Evolutionary conservation across 2,888 invertebrate species (phyloP), one percentile per base, ranked within the genome.

Genomic region (Piscicola geometra): DNA sequence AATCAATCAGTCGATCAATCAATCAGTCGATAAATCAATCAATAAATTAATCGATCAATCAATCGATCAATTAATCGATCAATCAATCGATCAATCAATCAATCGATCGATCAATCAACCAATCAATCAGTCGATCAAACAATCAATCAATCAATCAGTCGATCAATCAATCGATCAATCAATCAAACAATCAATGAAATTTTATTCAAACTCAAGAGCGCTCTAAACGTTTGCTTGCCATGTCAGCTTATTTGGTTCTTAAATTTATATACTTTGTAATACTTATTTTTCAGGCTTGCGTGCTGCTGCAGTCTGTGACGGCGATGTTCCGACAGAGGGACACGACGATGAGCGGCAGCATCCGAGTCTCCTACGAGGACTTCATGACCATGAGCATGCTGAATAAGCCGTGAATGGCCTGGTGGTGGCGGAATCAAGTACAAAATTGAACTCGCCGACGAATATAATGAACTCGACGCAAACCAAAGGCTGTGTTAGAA

Each of bases 281-380:
- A n/a, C n/a, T n/a, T n/a, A n/a, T n/a, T n/a, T n/a, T n/a, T n/a
- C 60, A 56, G 60, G 85, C 91, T 15, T 93, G 93, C 84, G 91
- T 94, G 18, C 92, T 94, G 87, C 89, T 94, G 79, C 93, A 93
- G 84, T 85, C 85, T 3, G 80, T 87, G 79, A 85, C 86, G 33
- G 94, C 95, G 83, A 92, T 93, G 33, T 96, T 96, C 84, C 88
- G 91, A 82, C 87, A 88, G 76, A 90, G 91, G 75, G 95, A 96
- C 84, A 88, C 89, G 0, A 90, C 92, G 80, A 89, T 91, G 86
- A 90, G 90, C 81, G 96, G 95, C 52, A 88, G 89, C 5, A 93
- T 96, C 74, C 90, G 90, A 0, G 90, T 94, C 82, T 90, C 88
- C 35, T 96, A 95, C 83, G 96, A 96, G 87, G 95, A 96, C 83